Evolutionary conservation across 2,113 vertebrate genomes (phyloP).

Genomic region (Pelmatolapia mariae): DNA sequence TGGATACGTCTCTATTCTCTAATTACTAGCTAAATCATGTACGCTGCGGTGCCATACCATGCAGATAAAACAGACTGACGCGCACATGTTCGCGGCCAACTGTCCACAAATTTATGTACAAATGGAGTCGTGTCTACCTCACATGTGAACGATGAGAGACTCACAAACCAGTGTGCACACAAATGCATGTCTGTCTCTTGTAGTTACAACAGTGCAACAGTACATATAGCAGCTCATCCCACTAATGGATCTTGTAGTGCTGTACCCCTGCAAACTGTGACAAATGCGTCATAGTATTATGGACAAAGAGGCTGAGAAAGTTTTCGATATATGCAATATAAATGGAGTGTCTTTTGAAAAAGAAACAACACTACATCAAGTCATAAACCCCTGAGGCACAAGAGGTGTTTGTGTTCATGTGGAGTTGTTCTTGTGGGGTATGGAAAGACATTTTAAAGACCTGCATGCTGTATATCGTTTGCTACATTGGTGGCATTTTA

Average conservation of each 20-base stretch:
- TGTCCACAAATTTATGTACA: not conserved
- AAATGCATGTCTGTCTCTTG: not conserved
- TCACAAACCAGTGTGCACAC: not conserved
- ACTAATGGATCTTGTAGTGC: not conserved
- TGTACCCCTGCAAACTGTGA: not conserved
- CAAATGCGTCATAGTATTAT: not conserved
- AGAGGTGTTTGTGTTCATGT: not conserved
- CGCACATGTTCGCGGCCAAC: not conserved
- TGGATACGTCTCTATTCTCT: conserved; percentile 58
- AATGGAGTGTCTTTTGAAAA: not conserved
- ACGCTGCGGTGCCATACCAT: not conserved
- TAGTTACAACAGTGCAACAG: not conserved
- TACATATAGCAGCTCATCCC: not conserved
- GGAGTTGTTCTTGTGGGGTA: not conserved
- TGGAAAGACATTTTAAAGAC: not conserved
- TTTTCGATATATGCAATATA: not conserved
- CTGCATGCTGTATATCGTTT: not conserved
- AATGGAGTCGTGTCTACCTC: not conserved
- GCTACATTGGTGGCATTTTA: not conserved
- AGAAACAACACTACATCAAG: not conserved
- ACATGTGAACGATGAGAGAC: not conserved
- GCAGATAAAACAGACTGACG: conserved; percentile 18
- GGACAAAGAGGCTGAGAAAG: not conserved
- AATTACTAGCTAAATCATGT: conserved; percentile 63
- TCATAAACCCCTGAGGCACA: not conserved